A percentile compares a stretch with the other conserved stretches of the same genome.
phyloP scores from a whole-genome alignment of 2,888 invertebrate genomes.

The Sepiola atlantica region DNA sequence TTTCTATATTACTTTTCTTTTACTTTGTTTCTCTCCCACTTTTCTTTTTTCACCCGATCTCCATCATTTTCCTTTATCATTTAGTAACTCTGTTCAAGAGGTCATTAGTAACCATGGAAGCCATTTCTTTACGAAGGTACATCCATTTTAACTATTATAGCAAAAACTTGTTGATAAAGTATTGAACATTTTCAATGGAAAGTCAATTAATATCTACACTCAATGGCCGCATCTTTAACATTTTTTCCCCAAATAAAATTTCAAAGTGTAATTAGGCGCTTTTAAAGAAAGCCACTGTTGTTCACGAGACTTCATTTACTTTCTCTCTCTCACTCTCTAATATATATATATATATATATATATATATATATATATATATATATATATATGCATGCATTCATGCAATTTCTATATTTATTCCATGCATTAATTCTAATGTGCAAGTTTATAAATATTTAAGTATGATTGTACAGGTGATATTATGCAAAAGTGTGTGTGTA shows the following conservation, averaged over 20 bases:
- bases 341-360: not conserved
- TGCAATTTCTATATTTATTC: not conserved
- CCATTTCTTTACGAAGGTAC: not conserved
- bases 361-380: not conserved
- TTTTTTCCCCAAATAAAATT: not conserved
- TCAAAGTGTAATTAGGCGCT: conserved; percentile 6
- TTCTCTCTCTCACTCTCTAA: too few species aligned
- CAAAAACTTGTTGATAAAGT: conserved; percentile 32
- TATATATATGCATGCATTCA: not conserved
- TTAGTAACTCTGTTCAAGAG: not conserved
- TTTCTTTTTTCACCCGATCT: too few species aligned
- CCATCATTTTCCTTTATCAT: not conserved
- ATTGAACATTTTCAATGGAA: not conserved
- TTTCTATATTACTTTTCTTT: not conserved
- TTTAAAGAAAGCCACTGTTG: not conserved
- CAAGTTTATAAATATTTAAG: not conserved
- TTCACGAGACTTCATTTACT: not conserved
- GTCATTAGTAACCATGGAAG: not conserved
- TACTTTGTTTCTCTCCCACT: not conserved
- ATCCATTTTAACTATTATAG: not conserved
- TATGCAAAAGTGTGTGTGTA: not conserved
- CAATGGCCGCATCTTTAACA: not conserved
- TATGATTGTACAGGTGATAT: not conserved
- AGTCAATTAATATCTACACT: not conserved
- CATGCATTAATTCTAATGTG: not conserved